These are phyloP conservation scores for Melanchra persicariae DNA, from an alignment of 2,888 invertebrate genomes.

Conservation along the genomic window DNA sequence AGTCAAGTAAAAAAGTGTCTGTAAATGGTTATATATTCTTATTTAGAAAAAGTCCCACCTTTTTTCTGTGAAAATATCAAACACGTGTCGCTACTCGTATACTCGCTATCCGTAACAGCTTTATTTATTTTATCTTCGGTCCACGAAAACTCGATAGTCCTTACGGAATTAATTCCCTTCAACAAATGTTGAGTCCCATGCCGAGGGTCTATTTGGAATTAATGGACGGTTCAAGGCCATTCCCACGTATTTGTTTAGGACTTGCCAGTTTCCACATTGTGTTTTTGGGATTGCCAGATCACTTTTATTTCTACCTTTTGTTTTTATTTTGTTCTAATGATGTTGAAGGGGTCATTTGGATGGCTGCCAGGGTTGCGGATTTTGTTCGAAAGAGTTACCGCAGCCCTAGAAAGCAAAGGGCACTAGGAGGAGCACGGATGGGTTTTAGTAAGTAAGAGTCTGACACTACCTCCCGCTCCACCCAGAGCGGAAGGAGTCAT, in stretches of 20 bases:
- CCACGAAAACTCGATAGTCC: conserved; percentile 54
- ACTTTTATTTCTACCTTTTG: conserved; percentile 50
- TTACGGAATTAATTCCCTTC: conserved; percentile 64
- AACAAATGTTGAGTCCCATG: conserved; percentile 63
- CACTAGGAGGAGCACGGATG: no score
- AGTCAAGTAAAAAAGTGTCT: no score
- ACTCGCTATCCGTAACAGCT: conserved; percentile 18
- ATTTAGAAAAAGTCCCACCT: no score
- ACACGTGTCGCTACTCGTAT: conserved; percentile 2
- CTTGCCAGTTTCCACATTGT: conserved; percentile 56
- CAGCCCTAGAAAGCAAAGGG: no score
- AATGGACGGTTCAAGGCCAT: conserved; percentile 64
- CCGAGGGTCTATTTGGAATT: conserved; percentile 64
- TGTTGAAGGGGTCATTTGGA: conserved; percentile 6
- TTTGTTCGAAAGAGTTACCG: no score
- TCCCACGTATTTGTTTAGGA: conserved; percentile 66
- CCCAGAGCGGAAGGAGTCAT: no score
- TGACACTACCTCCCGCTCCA: no score
- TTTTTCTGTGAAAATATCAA: background rate
- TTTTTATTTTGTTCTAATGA: conserved; percentile 50
- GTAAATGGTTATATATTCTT: no score
- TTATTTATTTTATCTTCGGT: conserved; percentile 49
- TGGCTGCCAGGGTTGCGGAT: no score
- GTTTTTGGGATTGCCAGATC: conserved; percentile 64
- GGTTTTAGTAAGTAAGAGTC: no score